Evolutionary conservation across 2,888 invertebrate genomes (phyloP), one percentile per base, ranked within the genome.

Genomic region (Blastobasis lacticolella): DNA sequence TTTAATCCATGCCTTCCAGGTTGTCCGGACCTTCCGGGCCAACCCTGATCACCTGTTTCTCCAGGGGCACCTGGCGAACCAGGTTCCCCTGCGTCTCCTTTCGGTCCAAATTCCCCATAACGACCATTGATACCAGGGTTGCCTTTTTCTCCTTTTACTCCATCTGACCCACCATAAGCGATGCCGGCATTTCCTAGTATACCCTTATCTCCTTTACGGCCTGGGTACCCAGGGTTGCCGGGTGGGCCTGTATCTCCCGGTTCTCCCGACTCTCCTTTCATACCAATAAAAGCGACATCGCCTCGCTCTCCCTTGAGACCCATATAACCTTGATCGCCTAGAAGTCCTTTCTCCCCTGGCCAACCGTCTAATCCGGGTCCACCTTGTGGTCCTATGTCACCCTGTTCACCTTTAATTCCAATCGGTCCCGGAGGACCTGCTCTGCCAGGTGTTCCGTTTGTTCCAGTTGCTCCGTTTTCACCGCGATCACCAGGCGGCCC

Each of bases 401-500:
- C 85, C 10, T 47, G 59, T 37, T 52, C 9, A 49, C 86, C 86
- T 62, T 73, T 74, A 10, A 46, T 46, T 45, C 86, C 86, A 43
- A 6, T 54, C 9, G 51, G 57, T 36, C 86, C 86, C 48, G 40
- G 40, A 5, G 38, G 49, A 8, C 80, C 79, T 5, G 49, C 49
- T 46, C 5, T 92, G 50, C 97, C 97, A 41, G 65, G 62, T 44
- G 44, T 36, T 9, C 78, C 78, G 8, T 46, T 23, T 50, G 58
- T 62, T 38, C 79, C 79, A 9, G 95, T 94, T 56, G 93, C 87
- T 56, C 98, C 97, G 64, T 90, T 89, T 70, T 92, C 92, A 45
- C 97, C 97, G 53, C 91, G 85, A 63, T 95, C 95, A 58, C 96
- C 96, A 71, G 57, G 91, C 10, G 57, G 53, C 37, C 78, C 78